Evolutionary conservation across 2,888 invertebrate genomes (phyloP).

Genomic region (Furcula furcula): DNA sequence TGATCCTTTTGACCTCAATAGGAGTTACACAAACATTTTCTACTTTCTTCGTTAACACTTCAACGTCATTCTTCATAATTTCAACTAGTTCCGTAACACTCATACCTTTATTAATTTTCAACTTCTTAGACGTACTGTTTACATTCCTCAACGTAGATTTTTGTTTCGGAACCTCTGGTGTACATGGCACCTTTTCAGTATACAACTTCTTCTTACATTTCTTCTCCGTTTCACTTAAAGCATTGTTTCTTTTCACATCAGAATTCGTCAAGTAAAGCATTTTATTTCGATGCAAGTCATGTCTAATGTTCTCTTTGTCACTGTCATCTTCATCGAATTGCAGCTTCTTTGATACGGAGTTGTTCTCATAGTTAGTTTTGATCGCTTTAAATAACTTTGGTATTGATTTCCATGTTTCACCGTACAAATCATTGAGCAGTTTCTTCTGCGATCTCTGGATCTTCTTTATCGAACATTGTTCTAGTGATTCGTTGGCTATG

Average conservation of each 20-base stretch:
- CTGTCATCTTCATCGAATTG: slow-evolving; percentile 59
- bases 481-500: slow-evolving; percentile 57
- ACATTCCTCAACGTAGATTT: slow-evolving; percentile 38
- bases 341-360: slow-evolving; percentile 57
- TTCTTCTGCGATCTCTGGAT: slow-evolving; percentile 67
- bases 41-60: slow-evolving; percentile 44
- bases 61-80: slow-evolving; percentile 44
- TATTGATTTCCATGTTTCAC: slow-evolving; percentile 78
- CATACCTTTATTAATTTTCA: slow-evolving; percentile 44
- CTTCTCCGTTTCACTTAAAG: slow-evolving; percentile 44
- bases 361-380: slow-evolving; percentile 44
- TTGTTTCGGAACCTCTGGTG: slow-evolving; percentile 51
- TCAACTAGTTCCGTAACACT: slow-evolving; percentile 65
- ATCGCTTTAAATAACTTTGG: slow-evolving; percentile 64
- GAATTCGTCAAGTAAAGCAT: slow-evolving; percentile 61
- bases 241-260: slow-evolving; percentile 48
- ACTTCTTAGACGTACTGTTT: slow-evolving; percentile 56
- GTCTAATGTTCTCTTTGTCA: slow-evolving; percentile 63
- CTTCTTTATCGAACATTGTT: slow-evolving; percentile 65
- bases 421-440: slow-evolving; percentile 76
- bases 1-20: slow-evolving; percentile 50
- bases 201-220: slow-evolving; percentile 65
- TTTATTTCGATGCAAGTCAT: slow-evolving; percentile 47
- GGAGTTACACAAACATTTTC: slow-evolving; percentile 43
- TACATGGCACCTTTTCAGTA: slow-evolving; percentile 55